A percentile compares a stretch with the other conserved stretches of the same genome.
Conservation (phyloP, 2,888 invertebrate species). For the Dolichomitus sp. region DNA sequence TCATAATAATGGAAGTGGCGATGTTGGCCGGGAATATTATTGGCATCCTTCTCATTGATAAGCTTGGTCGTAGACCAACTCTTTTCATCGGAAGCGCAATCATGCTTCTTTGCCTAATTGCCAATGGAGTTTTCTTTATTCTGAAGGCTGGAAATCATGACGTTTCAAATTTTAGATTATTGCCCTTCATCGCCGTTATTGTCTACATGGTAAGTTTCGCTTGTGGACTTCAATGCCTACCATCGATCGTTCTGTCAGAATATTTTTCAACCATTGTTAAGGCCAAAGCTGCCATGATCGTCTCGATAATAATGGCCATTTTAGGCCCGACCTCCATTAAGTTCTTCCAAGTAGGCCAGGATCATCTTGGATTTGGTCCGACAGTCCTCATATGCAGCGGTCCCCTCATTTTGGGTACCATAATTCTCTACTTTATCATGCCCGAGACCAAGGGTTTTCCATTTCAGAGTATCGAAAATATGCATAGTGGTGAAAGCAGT, state of each 20-base stretch:
- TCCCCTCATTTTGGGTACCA: slow-evolving; percentile 17
- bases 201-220: slow-evolving; percentile 17
- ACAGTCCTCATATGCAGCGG: slow-evolving; percentile 56
- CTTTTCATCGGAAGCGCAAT: background rate
- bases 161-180: background rate
- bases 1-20: background rate
- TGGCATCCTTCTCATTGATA: slow-evolving; percentile 4
- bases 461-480: slow-evolving; percentile 3
- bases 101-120: slow-evolving; percentile 4
- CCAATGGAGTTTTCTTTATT: slow-evolving; percentile 13
- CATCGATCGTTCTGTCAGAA: slow-evolving; percentile 63
- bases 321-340: slow-evolving; percentile 19
- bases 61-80: slow-evolving; percentile 5
- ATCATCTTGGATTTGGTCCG: slow-evolving; percentile 29
- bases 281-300: slow-evolving; percentile 57
- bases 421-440: slow-evolving; percentile 41
- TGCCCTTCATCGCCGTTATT: slow-evolving; percentile 11
- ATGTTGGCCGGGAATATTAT: background rate
- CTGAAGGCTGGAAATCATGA: background rate
- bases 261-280: slow-evolving; percentile 68
- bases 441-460: slow-evolving; percentile 64
- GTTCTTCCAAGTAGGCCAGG: slow-evolving; percentile 39
- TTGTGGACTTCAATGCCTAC: slow-evolving; percentile 59
- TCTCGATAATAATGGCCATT: background rate
- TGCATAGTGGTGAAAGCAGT: background rate